Conservation (phyloP, 1,140 invertebrate species). For the Eurosta solidaginis region DNA sequence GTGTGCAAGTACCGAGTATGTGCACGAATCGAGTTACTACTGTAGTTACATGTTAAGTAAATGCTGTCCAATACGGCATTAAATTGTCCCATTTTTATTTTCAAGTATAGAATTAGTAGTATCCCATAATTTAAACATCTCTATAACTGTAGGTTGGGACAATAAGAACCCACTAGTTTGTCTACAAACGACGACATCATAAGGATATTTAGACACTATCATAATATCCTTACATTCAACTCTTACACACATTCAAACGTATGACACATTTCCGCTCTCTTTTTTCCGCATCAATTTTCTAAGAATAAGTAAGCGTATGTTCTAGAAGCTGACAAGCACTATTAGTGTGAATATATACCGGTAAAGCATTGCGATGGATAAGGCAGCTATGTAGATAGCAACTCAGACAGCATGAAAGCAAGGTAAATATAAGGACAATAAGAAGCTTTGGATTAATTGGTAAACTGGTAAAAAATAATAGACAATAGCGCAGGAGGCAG, state of each 20-base stretch:
- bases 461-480: neutral
- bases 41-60: too few species aligned
- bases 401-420: neutral
- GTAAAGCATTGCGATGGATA: neutral
- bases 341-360: neutral
- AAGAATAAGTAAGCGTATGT: neutral
- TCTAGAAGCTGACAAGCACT: neutral
- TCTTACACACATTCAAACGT: neutral
- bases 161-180: too few species aligned
- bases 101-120: too few species aligned
- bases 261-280: neutral
- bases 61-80: too few species aligned
- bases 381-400: neutral
- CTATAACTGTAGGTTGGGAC: too few species aligned
- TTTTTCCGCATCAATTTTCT: neutral
- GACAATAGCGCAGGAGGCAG: neutral
- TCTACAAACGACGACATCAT: too few species aligned
- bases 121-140: too few species aligned
- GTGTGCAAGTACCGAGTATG: too few species aligned
- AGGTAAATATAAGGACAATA: neutral
- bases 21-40: too few species aligned
- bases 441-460: neutral
- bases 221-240: neutral
- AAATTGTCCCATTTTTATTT: too few species aligned
- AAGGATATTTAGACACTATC: too few species aligned